Evolutionary conservation across 1,140 invertebrate species (phyloP), one percentile per base, ranked within the genome.

Genomic region (Hyles vespertilio): DNA sequence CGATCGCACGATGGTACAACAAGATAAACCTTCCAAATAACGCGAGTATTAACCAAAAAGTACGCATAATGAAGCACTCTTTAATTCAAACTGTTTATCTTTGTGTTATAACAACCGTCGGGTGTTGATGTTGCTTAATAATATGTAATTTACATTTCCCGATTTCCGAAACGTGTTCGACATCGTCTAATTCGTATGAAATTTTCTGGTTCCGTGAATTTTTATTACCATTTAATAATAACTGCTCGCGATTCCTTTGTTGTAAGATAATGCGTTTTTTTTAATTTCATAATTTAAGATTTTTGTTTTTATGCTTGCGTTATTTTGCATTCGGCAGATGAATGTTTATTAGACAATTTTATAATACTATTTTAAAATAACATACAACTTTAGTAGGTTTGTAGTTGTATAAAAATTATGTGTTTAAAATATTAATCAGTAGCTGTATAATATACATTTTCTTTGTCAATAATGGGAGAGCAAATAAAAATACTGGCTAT

Each of bases 81-180:
- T 85, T 86, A 86, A 86, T 89, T 83, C 71, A 57, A 68, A 70
- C 69, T 81, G 75, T 87, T 89, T 89, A 85, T 87, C 81, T 88
- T 85, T 79, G 78, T 76, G 72, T 79, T 72, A 76, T 72, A 79
- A 82, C 81, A 70, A 75, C 78, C 70, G 66, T 70, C 67, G 69
- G 73, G 81, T 89, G 86, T 87, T 84, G 83, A 85, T 85, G 82
- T 81, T 75, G 74, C 70, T 76, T 87, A 86, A 89, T 89, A 84
- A 87, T 72, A 87, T 89, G 64, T 81, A 83, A 89, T 89, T 89
- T 86, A 60, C 63, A 67, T 81, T 81, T 74, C 71, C 70, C 73
- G 73, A 81, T 81, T 81, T 78, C 75, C 74, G 72, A 82, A 81
- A 76, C 76, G 57, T 77, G 77, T 79, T 83, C 74, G 70, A 75